Evolutionary conservation across 2,888 invertebrate species (phyloP).

Genomic region (Diplolepis rosae): DNA sequence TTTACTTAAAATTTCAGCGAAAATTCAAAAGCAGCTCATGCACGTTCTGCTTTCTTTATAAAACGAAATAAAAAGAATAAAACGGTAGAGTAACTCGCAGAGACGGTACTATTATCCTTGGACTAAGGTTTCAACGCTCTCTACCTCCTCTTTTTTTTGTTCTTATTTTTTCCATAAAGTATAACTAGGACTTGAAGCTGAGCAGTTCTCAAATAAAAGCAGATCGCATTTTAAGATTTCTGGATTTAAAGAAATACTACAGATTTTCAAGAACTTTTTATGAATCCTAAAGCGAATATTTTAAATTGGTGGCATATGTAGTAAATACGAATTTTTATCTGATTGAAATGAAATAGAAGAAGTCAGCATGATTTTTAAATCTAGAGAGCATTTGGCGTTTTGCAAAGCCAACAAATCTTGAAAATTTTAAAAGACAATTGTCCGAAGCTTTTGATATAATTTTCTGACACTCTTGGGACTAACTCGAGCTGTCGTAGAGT

Average conservation of each 20-base stretch:
- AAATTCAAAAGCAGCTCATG: not conserved
- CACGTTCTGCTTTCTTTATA: not conserved
- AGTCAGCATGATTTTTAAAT: no score
- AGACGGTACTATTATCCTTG: slow-evolving; percentile 22
- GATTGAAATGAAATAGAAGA: not conserved
- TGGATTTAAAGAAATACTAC: not conserved
- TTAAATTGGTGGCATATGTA: not conserved
- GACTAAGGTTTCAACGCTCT: slow-evolving; percentile 8
- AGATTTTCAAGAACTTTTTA: not conserved
- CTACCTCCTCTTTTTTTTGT: not conserved
- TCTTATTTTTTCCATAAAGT: slow-evolving; percentile 5
- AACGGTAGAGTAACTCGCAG: not conserved
- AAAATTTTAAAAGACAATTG: not conserved
- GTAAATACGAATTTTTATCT: not conserved
- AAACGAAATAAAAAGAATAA: not conserved
- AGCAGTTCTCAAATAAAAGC: slow-evolving; percentile 10
- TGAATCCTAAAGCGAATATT: not conserved
- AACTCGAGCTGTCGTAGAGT: not conserved
- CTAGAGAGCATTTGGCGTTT: no score
- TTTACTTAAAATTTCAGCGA: not conserved
- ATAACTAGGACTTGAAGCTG: slow-evolving; percentile 15
- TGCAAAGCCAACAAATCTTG: not conserved
- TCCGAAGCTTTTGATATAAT: not conserved
- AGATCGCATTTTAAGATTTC: slow-evolving; percentile 14
- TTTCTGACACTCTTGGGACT: not conserved